phyloP scores from a whole-genome alignment of 2,888 invertebrate species.

The Polydrusus tereticollis region DNA sequence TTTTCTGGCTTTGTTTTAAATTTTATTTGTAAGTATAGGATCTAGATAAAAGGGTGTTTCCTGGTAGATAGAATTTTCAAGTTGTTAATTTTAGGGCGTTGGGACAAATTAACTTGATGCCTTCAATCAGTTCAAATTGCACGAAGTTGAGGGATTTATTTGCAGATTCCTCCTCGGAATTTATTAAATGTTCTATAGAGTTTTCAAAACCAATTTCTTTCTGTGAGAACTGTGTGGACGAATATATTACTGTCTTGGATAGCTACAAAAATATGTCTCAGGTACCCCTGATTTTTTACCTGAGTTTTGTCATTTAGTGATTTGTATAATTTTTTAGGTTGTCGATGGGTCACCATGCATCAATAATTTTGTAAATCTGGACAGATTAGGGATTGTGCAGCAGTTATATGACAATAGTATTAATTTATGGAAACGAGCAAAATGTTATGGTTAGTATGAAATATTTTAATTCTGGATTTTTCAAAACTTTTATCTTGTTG shows the following conservation, averaged over 20 bases:
- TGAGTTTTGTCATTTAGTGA: not conserved
- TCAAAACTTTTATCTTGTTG: not conserved
- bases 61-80: not conserved
- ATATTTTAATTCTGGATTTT: slow-evolving; percentile 33
- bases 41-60: not conserved
- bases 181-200: slow-evolving; percentile 73
- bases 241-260: slow-evolving; percentile 69
- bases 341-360: slow-evolving; percentile 71
- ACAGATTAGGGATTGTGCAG: slow-evolving; percentile 74
- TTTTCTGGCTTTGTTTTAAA: not conserved
- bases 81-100: not conserved
- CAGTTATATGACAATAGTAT: slow-evolving; percentile 71
- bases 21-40: not conserved
- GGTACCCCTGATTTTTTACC: too few relatives aligned
- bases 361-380: slow-evolving; percentile 72
- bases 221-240: slow-evolving; percentile 72
- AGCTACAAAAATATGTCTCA: slow-evolving; percentile 70
- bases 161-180: slow-evolving; percentile 71
- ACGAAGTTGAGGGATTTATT: slow-evolving; percentile 63
- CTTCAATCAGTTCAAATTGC: slow-evolving; percentile 45
- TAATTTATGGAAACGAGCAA: slow-evolving; percentile 73
- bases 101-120: not conserved
- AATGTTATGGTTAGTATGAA: slow-evolving; percentile 72
- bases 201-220: slow-evolving; percentile 74
- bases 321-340: slow-evolving; percentile 46